Conservation (phyloP, 2,797 vertebrate genomes). For the Takifugu rubripes region DNA sequence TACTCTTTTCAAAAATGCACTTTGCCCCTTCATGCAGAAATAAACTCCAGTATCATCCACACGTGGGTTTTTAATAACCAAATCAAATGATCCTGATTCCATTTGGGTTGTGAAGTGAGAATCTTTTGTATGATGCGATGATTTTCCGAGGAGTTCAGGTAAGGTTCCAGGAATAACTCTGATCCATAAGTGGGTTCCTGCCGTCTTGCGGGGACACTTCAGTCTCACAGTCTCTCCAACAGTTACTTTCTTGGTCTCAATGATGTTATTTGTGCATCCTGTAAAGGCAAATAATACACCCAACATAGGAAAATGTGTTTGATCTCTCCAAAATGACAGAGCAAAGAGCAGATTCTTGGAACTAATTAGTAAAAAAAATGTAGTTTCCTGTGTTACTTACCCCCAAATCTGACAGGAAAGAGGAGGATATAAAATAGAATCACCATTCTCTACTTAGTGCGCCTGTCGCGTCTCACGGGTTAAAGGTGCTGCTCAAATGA, state of each 20-base stretch:
- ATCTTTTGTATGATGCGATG: rapidly evolving
- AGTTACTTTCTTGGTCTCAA: neutral
- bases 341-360: neutral
- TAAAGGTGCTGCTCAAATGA: slow-evolving; percentile 2
- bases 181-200: slow-evolving; percentile 19
- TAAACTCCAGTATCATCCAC: slow-evolving; percentile 36
- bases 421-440: slow-evolving; percentile 21
- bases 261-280: slow-evolving; percentile 7
- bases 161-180: slow-evolving; percentile 8
- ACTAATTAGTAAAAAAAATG: no score
- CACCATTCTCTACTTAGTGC: slow-evolving; percentile 18
- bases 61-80: slow-evolving; percentile 1
- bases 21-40: slow-evolving; percentile 1
- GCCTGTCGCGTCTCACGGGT: neutral
- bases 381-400: slow-evolving; percentile 20
- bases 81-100: neutral
- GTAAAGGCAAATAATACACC: slow-evolving; percentile 1
- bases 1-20: slow-evolving; percentile 6
- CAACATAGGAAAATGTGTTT: neutral
- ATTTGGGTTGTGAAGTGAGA: neutral
- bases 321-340: neutral
- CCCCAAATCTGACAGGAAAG: neutral
- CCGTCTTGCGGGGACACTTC: neutral
- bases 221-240: slow-evolving; percentile 17
- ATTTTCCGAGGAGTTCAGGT: slow-evolving; percentile 7